Conservation (phyloP, 2,113 vertebrate species). For the Proteles cristata region DNA sequence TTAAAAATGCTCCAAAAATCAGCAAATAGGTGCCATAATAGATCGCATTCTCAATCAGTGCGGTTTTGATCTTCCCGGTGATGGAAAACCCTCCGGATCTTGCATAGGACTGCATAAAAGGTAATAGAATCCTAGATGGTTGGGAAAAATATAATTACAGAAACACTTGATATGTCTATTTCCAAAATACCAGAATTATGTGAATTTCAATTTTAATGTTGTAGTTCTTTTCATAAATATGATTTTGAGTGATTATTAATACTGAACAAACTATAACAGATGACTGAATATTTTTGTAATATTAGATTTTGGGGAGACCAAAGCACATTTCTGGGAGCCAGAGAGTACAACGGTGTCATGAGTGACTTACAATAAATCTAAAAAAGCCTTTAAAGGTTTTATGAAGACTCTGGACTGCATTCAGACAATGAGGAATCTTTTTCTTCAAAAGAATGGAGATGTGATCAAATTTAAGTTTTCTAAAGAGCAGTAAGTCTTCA, state of each 20-base stretch:
- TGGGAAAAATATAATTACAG: constrained; percentile 53
- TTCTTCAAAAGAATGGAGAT: background rate
- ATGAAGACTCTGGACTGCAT: background rate
- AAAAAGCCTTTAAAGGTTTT: background rate
- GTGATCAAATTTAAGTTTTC: background rate
- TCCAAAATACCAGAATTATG: background rate
- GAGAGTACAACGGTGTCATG: background rate
- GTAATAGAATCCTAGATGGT: constrained; percentile 92
- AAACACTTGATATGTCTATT: background rate
- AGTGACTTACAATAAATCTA: background rate
- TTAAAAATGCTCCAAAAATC: constrained; percentile 95
- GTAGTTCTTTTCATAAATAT: constrained; percentile 4
- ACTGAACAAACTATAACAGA: background rate
- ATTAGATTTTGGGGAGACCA: background rate
- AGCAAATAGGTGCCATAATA: constrained; percentile 97
- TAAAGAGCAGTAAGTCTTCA: background rate
- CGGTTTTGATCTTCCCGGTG: constrained; percentile 95
- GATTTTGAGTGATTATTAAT: constrained; percentile 41
- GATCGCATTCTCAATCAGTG: constrained; percentile 96
- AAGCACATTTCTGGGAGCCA: background rate
- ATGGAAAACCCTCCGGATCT: constrained; percentile 95
- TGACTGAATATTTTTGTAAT: background rate
- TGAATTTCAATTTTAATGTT: constrained; percentile 39
- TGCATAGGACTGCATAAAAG: constrained; percentile 98
- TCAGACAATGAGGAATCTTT: background rate